Evolutionary conservation across 2,888 invertebrate genomes (phyloP).

Genomic region (Calliopum simillimum): DNA sequence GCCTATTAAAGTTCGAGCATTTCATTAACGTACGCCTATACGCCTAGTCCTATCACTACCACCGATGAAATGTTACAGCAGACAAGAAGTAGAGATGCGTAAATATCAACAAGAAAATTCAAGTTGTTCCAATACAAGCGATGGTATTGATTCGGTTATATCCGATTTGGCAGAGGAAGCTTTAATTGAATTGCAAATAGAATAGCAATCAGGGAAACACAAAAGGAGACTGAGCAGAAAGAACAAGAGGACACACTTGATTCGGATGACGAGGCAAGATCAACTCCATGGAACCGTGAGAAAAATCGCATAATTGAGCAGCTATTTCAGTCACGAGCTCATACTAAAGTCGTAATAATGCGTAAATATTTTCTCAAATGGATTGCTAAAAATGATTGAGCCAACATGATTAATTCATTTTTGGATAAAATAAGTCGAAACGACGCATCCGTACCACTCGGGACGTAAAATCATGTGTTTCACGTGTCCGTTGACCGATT

Average conservation of each 20-base stretch:
- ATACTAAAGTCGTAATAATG: slow-evolving; percentile 48
- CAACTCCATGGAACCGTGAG: slow-evolving; percentile 50
- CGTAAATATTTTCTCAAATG: slow-evolving; percentile 63
- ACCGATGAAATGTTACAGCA: not conserved
- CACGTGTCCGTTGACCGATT: no score
- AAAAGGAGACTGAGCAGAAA: slow-evolving; percentile 1
- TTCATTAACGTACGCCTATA: slow-evolving; percentile 51
- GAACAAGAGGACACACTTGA: slow-evolving; percentile 7
- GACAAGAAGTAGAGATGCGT: slow-evolving; percentile 50
- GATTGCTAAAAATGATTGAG: slow-evolving; percentile 62
- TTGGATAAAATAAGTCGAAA: slow-evolving; percentile 64
- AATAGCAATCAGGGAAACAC: slow-evolving; percentile 46
- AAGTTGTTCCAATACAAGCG: slow-evolving; percentile 61
- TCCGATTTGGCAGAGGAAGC: slow-evolving; percentile 63
- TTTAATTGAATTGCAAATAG: slow-evolving; percentile 58
- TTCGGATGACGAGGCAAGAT: slow-evolving; percentile 10
- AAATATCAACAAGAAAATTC: slow-evolving; percentile 55
- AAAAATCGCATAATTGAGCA: slow-evolving; percentile 61
- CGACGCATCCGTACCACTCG: no score
- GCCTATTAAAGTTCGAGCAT: not conserved
- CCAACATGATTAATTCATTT: slow-evolving; percentile 64
- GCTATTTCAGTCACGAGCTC: slow-evolving; percentile 53
- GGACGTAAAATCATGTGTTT: no score
- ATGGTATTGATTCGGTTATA: slow-evolving; percentile 62
- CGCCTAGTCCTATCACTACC: no score